These are phyloP conservation scores for Eulacestoma nigropectus DNA, from an alignment of 2,113 vertebrate species.

Conservation along the genomic window DNA sequence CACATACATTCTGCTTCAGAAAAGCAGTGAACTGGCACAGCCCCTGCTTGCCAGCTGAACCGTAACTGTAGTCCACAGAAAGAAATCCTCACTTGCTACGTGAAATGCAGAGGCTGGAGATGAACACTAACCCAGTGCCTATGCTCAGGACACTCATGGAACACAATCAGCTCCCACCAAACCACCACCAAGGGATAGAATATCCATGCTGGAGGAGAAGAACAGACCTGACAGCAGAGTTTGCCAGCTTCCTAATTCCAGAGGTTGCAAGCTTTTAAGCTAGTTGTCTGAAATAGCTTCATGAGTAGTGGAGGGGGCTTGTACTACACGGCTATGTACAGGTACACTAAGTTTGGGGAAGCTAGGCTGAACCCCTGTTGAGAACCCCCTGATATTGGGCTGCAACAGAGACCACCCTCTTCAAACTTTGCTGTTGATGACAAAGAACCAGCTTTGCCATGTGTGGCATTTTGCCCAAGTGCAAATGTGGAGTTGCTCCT, in stretches of 20 bases:
- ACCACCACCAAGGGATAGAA: background rate
- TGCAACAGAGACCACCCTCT: background rate
- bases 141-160: background rate
- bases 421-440: background rate
- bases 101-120: background rate
- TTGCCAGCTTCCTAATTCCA: background rate
- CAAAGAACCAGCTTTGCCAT: background rate
- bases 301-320: accelerated
- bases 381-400: background rate
- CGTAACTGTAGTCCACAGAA: too few relatives aligned
- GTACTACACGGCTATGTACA: background rate
- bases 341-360: background rate
- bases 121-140: background rate
- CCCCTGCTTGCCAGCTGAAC: background rate
- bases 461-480: background rate
- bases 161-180: background rate
- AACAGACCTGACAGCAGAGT: background rate
- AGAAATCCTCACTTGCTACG: background rate
- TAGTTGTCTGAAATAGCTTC: background rate
- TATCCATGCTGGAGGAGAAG: accelerated
- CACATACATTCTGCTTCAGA: background rate
- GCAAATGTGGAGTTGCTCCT: background rate
- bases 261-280: background rate
- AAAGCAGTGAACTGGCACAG: background rate
- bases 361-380: background rate